Evolutionary conservation across 2,888 invertebrate species (phyloP), one percentile per base, ranked within the genome.

Genomic region (Dolichopus griseipennis): DNA sequence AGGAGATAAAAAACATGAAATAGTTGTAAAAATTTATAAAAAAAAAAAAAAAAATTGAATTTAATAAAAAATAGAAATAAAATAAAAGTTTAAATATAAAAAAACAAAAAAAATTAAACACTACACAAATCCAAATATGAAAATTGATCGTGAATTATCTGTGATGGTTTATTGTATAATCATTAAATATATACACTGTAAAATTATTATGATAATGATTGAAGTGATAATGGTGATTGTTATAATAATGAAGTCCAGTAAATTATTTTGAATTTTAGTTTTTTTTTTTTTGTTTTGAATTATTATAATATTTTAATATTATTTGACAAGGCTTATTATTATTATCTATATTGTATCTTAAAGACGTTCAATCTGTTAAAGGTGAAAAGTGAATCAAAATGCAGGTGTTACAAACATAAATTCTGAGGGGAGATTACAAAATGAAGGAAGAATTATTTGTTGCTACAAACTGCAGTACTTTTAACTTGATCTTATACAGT

Each of bases 111-210:
- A 43, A n/a, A n/a, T n/a, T n/a, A 15, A 52, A 52, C 52, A 52
- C 52, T 18, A 15, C 52, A 52, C 52, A 52, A 52, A 52, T 52
- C 52, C 52, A 52, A 52, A 52, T 52, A 52, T 52, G n/a, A 52
- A 52, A 52, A 52, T 52, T 52, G 52, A 52, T 52, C 52, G 52
- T 52, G 52, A 52, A 52, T 52, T 52, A 52, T 52, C 15, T 52
- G 2, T 52, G n/a, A 52, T 52, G 52, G 52, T 52, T 15, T 52
- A 15, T 52, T 15, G 52, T 52, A 52, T n/a, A 37, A 52, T 15
- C 15, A 52, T 52, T 52, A 18, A 52, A 52, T 18, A 15, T 12
- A 6, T 18, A 52, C 18, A 41, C 27, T 37, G 52, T 7, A n/a
- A 52, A 18, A 15, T 52, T 52, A 18, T 27, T 27, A 27, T 27